These are phyloP conservation scores for Stegophylla sp. DNA, from an alignment of 2,888 invertebrate genomes.

Conservation along the genomic window DNA sequence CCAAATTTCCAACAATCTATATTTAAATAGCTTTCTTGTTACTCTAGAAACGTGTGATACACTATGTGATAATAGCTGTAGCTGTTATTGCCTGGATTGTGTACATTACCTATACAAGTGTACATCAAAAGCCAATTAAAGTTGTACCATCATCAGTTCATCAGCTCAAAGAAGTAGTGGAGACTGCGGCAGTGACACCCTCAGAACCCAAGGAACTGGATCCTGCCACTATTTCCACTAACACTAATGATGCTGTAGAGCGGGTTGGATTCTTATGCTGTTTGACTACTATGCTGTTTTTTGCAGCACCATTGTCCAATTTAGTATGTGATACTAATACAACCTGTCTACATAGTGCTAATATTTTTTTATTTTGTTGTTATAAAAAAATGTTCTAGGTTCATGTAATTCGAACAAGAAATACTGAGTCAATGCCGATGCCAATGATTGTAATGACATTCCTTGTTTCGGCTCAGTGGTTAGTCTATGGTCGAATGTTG, in stretches of 20 bases:
- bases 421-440: constrained; percentile 85
- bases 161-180: not conserved
- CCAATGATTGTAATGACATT: constrained; percentile 85
- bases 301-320: constrained; percentile 82
- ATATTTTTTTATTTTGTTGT: too few species aligned
- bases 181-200: not conserved
- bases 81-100: constrained; percentile 29
- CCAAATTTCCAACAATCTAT: too few species aligned
- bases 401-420: constrained; percentile 80
- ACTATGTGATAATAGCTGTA: constrained; percentile 5
- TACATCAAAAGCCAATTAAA: not conserved
- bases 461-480: constrained; percentile 83
- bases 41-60: constrained; percentile 26
- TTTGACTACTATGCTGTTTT: constrained; percentile 77
- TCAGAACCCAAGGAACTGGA: not conserved
- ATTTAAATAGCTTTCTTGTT: not conserved
- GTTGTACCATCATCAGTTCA: not conserved
- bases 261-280: constrained; percentile 77
- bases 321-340: constrained; percentile 66
- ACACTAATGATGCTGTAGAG: constrained; percentile 66
- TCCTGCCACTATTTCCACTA: not conserved
- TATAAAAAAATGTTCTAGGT: constrained; percentile 65
- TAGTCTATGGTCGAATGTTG: constrained; percentile 80
- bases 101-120: constrained; percentile 25
- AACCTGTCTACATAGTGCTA: not conserved